Base-by-base conservation (phyloP, 2,888 invertebrate species). In the Amblyteles armatorius region DNA sequence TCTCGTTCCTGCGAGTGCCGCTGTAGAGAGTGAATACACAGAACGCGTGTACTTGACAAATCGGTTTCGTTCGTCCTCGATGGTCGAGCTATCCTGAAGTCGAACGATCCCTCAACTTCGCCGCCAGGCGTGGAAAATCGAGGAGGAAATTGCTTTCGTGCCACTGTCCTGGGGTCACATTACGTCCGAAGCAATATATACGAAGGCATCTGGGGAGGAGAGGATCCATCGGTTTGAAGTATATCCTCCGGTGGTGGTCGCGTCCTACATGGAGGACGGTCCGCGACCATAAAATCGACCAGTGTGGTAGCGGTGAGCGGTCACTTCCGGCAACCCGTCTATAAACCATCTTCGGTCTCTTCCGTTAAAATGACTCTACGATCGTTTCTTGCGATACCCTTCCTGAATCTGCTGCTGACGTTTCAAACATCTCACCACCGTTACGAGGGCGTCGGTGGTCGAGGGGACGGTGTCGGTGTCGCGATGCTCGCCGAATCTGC, bases 391-490 rank as follows among this genome's bases (percentile, higher is more conserved):
- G 79, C 79, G 36, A 52, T 85, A 36, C 73, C 85, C 60, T 86
- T 88, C 72, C 55, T 89, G 74, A 82, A 87, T 80, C 88, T 92
- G 73, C 76, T 91, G 82, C 85, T 90, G 71, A 86, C 88, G 78
- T 87, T 90, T 55, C 87, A 87, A 69, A 40, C 57, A 76, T 80
- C 72, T 26, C 33, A 79, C n/a, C 40, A 71, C 48, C 57, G 73
- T 72, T n/a, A 72, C 60, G 72, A 48, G 13, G 68, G 72, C 33
- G 16, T 1, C 33, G 50, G 72, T 3, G 72, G 82, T 22, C 33
- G 63, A 1, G 19, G 29, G 33, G 44, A 48, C 44, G 44, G 13
- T 48, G 44, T 48, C 44, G 44, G 44, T 48, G 44, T 48, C 44
- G 13, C 13, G 44, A 76, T 79, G 5, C 50, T 85, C 33, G 85